Percentiles rank a stretch among this genome's conserved stretches.
These are phyloP conservation scores for Enteromius radiatus DNA, from an alignment of 2,797 vertebrate genomes.

Conservation along the genomic window DNA sequence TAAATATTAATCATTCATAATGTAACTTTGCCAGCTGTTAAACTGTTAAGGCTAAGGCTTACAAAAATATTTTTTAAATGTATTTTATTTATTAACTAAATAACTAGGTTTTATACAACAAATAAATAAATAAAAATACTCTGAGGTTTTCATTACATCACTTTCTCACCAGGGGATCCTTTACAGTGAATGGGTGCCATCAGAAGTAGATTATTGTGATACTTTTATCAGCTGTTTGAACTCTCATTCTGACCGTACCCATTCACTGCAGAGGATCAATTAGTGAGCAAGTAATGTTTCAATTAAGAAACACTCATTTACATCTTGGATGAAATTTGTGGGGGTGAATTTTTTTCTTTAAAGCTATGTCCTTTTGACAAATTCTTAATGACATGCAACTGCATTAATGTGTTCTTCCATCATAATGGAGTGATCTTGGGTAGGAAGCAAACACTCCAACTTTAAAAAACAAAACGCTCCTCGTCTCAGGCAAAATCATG, in stretches of 20 bases:
- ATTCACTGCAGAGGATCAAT: background rate
- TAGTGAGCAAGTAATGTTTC: background rate
- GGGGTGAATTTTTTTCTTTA: background rate
- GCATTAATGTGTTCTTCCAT: background rate
- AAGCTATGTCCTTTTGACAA: background rate
- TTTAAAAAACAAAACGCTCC: conserved; percentile 19
- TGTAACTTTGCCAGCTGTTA: conserved; percentile 39
- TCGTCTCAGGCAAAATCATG: background rate
- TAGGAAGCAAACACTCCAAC: background rate
- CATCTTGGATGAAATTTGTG: background rate
- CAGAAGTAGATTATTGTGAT: no score
- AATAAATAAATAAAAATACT: no score
- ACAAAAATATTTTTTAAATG: no score
- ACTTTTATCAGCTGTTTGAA: no score
- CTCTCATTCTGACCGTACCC: no score
- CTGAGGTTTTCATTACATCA: no score
- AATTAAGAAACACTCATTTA: background rate
- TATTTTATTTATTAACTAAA: no score
- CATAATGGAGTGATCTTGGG: background rate
- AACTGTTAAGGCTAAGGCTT: background rate
- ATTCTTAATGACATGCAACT: background rate
- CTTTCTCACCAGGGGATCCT: no score
- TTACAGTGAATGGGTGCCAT: no score
- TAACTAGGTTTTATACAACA: no score
- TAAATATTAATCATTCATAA: conserved; percentile 45